Evolutionary conservation across 2,888 invertebrate species (phyloP).

Genomic region (Galeopsomyia nigrocyanea): DNA sequence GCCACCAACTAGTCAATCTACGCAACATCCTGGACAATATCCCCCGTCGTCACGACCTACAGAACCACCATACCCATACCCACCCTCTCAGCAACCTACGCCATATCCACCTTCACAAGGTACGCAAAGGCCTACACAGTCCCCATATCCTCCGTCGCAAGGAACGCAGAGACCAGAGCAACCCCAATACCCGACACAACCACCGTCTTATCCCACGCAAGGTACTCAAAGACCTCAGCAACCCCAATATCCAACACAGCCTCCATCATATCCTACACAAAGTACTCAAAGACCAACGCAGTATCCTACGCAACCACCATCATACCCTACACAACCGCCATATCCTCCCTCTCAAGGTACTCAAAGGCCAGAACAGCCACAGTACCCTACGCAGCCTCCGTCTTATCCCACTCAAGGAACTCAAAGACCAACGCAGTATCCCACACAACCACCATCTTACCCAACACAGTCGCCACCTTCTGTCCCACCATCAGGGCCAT

Average conservation of each 20-base stretch:
- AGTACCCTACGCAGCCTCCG: conserved; percentile 24
- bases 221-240: background rate
- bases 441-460: background rate
- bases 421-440: background rate
- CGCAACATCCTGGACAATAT: background rate
- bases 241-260: background rate
- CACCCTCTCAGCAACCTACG: background rate
- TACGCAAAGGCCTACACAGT: conserved; percentile 19
- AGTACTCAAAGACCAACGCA: conserved; percentile 15
- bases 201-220: conserved; percentile 6
- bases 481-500: conserved; percentile 31
- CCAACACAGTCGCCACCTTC: no score
- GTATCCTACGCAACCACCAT: conserved; percentile 20
- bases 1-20: background rate
- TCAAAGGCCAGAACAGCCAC: conserved; percentile 27
- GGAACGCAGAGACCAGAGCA: conserved; percentile 21
- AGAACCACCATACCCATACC: background rate
- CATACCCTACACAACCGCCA: background rate
- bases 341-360: background rate
- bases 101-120: conserved; percentile 24
- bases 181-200: background rate
- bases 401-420: conserved; percentile 21
- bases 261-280: background rate
- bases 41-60: conserved; percentile 13
- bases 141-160: conserved; percentile 18